Evolutionary conservation across 2,888 invertebrate species (phyloP), one percentile per base, ranked within the genome.

Genomic region (Dicroscelio sp.): DNA sequence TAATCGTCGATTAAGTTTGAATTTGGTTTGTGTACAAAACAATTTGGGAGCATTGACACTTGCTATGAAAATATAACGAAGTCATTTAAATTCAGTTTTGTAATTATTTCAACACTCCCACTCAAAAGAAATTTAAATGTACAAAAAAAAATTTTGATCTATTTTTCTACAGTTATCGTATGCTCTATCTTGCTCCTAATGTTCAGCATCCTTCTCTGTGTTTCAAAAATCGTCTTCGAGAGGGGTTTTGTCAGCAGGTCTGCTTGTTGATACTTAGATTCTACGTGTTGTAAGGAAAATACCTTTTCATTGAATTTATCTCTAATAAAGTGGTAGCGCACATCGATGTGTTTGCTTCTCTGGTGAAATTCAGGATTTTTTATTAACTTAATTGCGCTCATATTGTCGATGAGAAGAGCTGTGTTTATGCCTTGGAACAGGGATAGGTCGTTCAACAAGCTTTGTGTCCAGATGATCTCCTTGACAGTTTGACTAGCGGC

Each of bases 311-410:
- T 43, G 43, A 43, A 43, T 43, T 43, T 43, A 12, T 43, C 43
- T 14, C 88, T 67, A 48, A 88, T 67, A 55, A 88, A 88, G 71
- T 88, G 88, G 30, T 33, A 43, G 23, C 85, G 31, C 20, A 88
- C 65, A 60, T 89, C 89, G 58, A 89, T 85, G 52, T 63, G 63
- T 73, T 89, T 85, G n/a, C 69, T 76, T 33, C 80, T 69, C 27
- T 90, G 60, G 65, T 89, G 86, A 30, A 90, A 86, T 25, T 73
- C 55, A 27, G 89, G 85, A 52, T 90, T 90, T 43, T 86, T 85
- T 30, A 71, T 73, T 20, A 86, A 82, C 63, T 86, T 82, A 25
- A 86, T 90, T 12, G 86, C 86, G 48, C 86, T 90, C 17, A n/a
- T 58, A 43, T 43, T 43, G 43, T 43, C 43, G 43, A 43, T 43